Evolutionary conservation across 2,888 invertebrate genomes (phyloP).

Genomic region (Eumacrocentrus americanus): DNA sequence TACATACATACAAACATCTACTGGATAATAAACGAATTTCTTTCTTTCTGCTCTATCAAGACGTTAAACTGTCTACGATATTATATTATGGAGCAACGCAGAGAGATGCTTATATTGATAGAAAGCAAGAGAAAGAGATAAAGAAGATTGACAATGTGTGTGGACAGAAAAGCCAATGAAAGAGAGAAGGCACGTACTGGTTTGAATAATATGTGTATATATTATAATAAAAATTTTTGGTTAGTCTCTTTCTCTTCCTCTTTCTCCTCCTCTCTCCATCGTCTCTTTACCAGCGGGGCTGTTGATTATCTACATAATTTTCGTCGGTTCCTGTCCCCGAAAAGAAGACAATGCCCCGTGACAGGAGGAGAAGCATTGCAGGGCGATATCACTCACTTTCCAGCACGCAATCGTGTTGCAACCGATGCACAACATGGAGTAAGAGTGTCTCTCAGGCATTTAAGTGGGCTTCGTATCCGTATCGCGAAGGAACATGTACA

Average conservation of each 20-base stretch:
- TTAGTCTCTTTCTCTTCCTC: conserved; percentile 1
- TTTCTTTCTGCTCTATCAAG: too few species aligned
- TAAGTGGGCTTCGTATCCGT: conserved; percentile 45
- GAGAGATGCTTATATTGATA: conserved; percentile 2
- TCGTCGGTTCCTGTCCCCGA: neutral
- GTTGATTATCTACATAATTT: conserved; percentile 18
- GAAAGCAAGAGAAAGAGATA: conserved; percentile 16
- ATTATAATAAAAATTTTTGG: neutral
- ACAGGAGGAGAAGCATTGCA: conserved; percentile 14
- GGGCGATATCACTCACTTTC: conserved; percentile 51
- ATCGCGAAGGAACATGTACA: conserved; percentile 29
- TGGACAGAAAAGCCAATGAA: conserved; percentile 26
- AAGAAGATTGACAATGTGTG: conserved; percentile 21
- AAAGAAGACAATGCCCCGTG: conserved; percentile 16
- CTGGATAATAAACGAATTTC: too few species aligned
- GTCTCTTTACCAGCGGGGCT: conserved; percentile 9
- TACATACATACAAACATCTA: too few species aligned
- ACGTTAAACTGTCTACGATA: too few species aligned
- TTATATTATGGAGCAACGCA: neutral
- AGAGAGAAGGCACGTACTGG: conserved; percentile 8
- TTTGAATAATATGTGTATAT: neutral
- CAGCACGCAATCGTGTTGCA: conserved; percentile 54
- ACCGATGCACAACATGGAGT: conserved; percentile 58
- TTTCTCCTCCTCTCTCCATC: neutral
- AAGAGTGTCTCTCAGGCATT: conserved; percentile 53